Conservation (phyloP, 2,113 vertebrate genomes). For the Acrocephalus kingi region DNA sequence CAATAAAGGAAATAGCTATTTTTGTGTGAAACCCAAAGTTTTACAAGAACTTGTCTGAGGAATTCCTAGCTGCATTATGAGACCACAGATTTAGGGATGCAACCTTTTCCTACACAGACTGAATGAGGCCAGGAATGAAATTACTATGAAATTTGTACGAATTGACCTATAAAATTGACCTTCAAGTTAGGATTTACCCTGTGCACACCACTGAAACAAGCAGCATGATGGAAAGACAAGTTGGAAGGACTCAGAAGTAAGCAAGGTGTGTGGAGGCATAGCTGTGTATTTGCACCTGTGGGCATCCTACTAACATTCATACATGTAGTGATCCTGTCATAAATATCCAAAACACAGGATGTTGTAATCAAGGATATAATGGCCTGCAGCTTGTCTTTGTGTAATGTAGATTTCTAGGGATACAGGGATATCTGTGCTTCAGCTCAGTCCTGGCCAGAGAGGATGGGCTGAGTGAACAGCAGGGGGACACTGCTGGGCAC, state of each 20-base stretch:
- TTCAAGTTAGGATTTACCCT: neutral
- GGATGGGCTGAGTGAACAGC: neutral
- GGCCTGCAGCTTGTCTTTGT: neutral
- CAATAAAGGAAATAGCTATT: neutral
- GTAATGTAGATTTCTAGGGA: neutral
- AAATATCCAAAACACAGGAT: neutral
- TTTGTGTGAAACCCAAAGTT: neutral
- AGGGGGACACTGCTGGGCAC: neutral
- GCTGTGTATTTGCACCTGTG: neutral
- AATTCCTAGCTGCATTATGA: neutral
- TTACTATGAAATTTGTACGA: neutral
- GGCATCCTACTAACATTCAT: accelerated
- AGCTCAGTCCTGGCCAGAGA: neutral
- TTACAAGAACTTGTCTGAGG: neutral
- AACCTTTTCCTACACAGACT: neutral
- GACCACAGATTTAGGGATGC: neutral
- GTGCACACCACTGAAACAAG: neutral
- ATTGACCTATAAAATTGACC: neutral
- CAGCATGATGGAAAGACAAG: neutral
- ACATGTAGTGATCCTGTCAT: neutral
- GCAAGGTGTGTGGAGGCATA: neutral
- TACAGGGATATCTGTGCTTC: neutral
- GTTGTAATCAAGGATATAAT: neutral
- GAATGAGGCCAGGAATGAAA: neutral
- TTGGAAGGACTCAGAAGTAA: neutral